Evolutionary conservation across 2,113 vertebrate genomes (phyloP).

Genomic region (Speoplatyrhinus poulsoni): DNA sequence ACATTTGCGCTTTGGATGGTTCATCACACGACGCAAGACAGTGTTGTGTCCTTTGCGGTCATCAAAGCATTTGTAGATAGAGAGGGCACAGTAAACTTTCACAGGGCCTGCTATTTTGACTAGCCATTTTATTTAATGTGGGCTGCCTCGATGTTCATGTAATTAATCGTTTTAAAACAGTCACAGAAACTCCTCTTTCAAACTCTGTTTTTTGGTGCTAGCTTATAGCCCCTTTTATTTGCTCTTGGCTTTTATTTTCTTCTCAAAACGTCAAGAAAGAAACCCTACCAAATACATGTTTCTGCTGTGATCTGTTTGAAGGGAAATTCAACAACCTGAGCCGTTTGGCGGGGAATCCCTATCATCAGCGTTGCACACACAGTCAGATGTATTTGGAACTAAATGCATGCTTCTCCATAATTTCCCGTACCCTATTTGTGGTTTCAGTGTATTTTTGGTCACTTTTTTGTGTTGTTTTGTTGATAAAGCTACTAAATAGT

Average conservation of each 20-base stretch:
- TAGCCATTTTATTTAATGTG: conserved; percentile 70
- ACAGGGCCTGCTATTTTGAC: conserved; percentile 54
- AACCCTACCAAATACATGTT: conserved; percentile 23
- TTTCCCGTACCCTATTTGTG: conserved; percentile 21
- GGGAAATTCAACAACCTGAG: conserved; percentile 51
- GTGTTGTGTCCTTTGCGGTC: conserved; percentile 51
- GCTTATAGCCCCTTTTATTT: conserved; percentile 47
- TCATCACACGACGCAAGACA: conserved; percentile 47
- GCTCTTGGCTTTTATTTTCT: conserved; percentile 8
- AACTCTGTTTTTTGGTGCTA: conserved; percentile 11
- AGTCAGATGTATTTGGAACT: conserved; percentile 29
- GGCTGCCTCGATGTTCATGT: conserved; percentile 57
- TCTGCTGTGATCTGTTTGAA: conserved; percentile 41
- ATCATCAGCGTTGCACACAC: conserved; percentile 57
- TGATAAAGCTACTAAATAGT: conserved; percentile 41
- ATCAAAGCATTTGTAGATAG: conserved; percentile 51
- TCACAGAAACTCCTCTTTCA: conserved; percentile 37
- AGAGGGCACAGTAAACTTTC: conserved; percentile 44
- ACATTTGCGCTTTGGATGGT: conserved; percentile 28
- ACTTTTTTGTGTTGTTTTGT: conserved; percentile 19
- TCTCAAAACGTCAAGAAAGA: conserved; percentile 33
- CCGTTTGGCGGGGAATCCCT: conserved; percentile 55
- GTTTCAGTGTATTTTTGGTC: conserved; percentile 39
- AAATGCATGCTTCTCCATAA: background rate
- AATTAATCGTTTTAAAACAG: conserved; percentile 62